phyloP scores from a whole-genome alignment of 1,140 invertebrate genomes.

The Belonocnema kinseyi region DNA sequence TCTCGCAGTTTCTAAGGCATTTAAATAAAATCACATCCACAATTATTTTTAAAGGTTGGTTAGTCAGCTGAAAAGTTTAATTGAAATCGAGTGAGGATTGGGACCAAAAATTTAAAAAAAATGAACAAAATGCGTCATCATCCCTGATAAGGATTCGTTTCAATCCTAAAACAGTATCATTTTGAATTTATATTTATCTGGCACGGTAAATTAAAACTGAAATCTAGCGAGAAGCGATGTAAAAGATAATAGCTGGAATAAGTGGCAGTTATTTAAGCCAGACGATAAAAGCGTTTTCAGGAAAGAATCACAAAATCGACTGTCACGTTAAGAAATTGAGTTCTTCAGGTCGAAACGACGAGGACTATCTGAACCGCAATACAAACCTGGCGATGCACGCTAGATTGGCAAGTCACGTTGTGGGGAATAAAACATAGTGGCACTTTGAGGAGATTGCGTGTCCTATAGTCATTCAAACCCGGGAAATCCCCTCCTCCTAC shows the following conservation, averaged over 20 bases:
- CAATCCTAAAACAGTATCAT: too few relatives aligned
- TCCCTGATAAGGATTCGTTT: too few relatives aligned
- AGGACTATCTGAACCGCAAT: conserved; percentile 1
- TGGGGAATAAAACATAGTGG: conserved; percentile 47
- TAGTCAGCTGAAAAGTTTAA: too few relatives aligned
- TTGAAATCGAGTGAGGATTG: too few relatives aligned
- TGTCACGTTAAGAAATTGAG: conserved; percentile 15
- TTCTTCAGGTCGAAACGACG: conserved; percentile 3
- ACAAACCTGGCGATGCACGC: conserved; percentile 20
- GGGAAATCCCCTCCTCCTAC: conserved; percentile 40
- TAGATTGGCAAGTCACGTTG: conserved; percentile 39
- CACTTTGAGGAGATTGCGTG: conserved; percentile 47
- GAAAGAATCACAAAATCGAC: neutral
- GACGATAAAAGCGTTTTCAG: neutral
- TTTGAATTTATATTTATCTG: too few relatives aligned
- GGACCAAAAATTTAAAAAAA: too few relatives aligned
- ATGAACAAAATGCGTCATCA: too few relatives aligned
- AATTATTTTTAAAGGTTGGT: too few relatives aligned
- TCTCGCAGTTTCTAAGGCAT: too few relatives aligned
- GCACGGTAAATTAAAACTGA: too few relatives aligned
- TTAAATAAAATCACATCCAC: too few relatives aligned
- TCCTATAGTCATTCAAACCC: conserved; percentile 33
- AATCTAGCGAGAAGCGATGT: too few relatives aligned
- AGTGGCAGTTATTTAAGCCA: neutral
- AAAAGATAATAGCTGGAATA: neutral